These are phyloP conservation scores for Anthrax anthrax DNA, from an alignment of 2,888 invertebrate genomes.

Conservation along the genomic window DNA sequence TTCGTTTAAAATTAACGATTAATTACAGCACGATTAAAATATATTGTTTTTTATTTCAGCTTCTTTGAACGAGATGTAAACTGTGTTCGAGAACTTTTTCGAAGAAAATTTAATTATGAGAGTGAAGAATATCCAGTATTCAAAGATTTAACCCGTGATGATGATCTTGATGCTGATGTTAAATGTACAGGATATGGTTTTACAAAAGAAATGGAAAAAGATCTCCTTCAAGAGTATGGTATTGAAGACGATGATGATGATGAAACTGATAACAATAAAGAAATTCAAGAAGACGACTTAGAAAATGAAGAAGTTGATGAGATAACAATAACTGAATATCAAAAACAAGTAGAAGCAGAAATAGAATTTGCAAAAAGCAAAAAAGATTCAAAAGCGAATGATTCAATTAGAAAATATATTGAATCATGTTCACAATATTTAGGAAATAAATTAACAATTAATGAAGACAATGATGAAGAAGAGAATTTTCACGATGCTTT, in stretches of 20 bases:
- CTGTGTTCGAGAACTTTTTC: constrained; percentile 84
- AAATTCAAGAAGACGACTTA: constrained; percentile 17
- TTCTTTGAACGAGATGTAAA: constrained; percentile 92
- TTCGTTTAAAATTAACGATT: constrained; percentile 19
- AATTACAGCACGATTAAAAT: background rate
- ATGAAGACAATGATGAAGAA: background rate
- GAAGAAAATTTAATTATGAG: constrained; percentile 76
- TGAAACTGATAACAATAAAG: constrained; percentile 21
- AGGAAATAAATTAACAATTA: constrained; percentile 17
- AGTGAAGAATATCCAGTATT: constrained; percentile 68
- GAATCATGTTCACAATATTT: constrained; percentile 32
- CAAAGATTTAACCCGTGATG: constrained; percentile 59
- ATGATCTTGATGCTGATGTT: constrained; percentile 74
- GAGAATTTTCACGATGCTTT: constrained; percentile 10
- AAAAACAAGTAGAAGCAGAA: constrained; percentile 30
- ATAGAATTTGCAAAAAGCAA: constrained; percentile 34
- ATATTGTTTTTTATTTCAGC: constrained; percentile 33
- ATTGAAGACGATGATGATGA: constrained; percentile 33
- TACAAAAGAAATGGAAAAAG: constrained; percentile 64
- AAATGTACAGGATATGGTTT: constrained; percentile 88
- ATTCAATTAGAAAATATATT: constrained; percentile 29
- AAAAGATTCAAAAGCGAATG: constrained; percentile 32
- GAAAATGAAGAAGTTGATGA: constrained; percentile 23
- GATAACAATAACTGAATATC: constrained; percentile 27
- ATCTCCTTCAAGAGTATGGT: constrained; percentile 44